Evolutionary conservation across 2,797 vertebrate species (phyloP), one percentile per base, ranked within the genome.

Genomic region (Masticophis lateralis): DNA sequence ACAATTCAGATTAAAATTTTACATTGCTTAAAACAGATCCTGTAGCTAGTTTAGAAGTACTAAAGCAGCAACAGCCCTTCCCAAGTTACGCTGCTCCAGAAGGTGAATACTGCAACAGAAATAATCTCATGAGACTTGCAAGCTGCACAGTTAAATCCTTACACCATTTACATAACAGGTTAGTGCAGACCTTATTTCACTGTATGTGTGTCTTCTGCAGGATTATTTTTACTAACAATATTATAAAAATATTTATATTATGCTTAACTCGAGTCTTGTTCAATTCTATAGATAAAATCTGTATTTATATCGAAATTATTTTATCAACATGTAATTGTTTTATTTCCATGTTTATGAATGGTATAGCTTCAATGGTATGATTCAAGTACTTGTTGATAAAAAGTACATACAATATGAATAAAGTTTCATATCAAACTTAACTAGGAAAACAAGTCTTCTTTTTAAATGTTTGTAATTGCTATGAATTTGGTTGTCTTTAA

Each of bases 11-110:
- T 90, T 32, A 51, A 79, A 79, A 43, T 28, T 59, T 22, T 87
- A 28, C 57, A 59, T 90, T 93, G 51, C 83, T 91, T 59, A 89
- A 47, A 86, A 53, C 51, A 93, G 93, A 89, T 91, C 69, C 47
- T 87, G 13, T 27, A 63, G 69, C 11, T 25, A 89, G 51, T 89
- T n/a, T 60, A 66, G 87, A 89, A 56, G 51, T 88, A 56, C 9
- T 89, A 87, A 86, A 88, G 47, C 83, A 74, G 27, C 83, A 11
- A 1, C 53, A 93, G 90, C 11, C 59, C 9, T 89, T 91, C 59
- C 18, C 87, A 83, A 12, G 20, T 89, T 20, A 57, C 57, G 25
- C 37, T 57, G 25, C 69, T 89, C 59, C 56, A 20, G 93, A 89
- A 66, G 37, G 57, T 25, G 51, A 88, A 66, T 86, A 66, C 47